Evolutionary conservation across 1,140 invertebrate genomes (phyloP).

Genomic region (Apocrypta bakeri): DNA sequence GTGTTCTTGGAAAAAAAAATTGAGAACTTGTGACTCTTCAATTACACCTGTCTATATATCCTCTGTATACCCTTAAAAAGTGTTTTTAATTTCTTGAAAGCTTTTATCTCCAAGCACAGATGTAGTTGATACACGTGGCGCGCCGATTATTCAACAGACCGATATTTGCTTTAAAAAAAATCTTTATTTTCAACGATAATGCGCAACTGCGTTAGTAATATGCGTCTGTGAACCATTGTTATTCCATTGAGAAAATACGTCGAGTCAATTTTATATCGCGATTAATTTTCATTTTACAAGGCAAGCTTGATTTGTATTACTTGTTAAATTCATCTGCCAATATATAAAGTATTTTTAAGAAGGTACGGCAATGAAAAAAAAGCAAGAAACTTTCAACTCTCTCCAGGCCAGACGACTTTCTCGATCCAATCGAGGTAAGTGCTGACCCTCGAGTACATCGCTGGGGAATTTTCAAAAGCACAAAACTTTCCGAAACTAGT

Average conservation of each 20-base stretch:
- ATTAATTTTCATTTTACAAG: neutral
- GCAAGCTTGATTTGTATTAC: neutral
- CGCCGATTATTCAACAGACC: no score
- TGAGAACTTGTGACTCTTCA: neutral
- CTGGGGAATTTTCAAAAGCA: constrained; percentile 73
- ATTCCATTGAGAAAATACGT: no score
- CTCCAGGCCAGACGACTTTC: constrained; percentile 63
- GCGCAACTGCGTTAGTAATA: no score
- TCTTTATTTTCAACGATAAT: no score
- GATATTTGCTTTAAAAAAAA: no score
- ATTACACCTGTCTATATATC: neutral
- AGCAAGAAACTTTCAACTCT: neutral
- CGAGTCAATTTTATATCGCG: no score
- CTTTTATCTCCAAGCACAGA: no score
- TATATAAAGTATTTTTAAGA: no score
- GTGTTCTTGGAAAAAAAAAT: constrained; percentile 27
- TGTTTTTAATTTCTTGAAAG: no score
- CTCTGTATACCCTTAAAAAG: neutral
- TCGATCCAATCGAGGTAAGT: constrained; percentile 79
- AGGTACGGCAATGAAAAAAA: neutral
- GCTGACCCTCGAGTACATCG: constrained; percentile 77
- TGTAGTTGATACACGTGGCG: no score
- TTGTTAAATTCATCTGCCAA: no score
- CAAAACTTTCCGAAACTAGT: constrained; percentile 77
- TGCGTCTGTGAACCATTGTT: no score